These are phyloP conservation scores for Ceratina australensis DNA, from an alignment of 1,140 invertebrate genomes.

Conservation along the genomic window DNA sequence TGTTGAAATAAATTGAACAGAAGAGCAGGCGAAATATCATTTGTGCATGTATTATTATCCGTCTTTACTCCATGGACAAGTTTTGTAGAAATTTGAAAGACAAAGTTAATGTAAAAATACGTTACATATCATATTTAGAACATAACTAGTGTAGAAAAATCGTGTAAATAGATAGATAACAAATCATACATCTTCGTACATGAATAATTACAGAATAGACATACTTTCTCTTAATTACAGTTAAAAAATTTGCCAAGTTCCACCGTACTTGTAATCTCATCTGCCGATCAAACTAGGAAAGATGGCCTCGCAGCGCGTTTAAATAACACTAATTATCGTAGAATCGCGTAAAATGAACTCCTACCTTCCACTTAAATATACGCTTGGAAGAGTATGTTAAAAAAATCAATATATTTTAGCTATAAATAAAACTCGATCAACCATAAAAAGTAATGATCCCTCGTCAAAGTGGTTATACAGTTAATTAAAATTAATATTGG, in stretches of 20 bases:
- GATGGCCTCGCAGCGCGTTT: background rate
- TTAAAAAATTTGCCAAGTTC: constrained; percentile 48
- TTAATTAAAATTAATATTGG: constrained; percentile 47
- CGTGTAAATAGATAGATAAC: constrained; percentile 31
- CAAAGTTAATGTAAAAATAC: constrained; percentile 34
- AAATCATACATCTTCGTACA: constrained; percentile 40
- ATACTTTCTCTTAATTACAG: constrained; percentile 29
- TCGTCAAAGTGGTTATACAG: constrained; percentile 24
- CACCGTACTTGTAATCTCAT: constrained; percentile 15
- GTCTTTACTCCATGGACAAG: constrained; percentile 30
- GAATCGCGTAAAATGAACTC: constrained; percentile 11
- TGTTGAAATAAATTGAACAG: constrained; percentile 1
- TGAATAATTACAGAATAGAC: constrained; percentile 30
- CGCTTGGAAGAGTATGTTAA: constrained; percentile 13
- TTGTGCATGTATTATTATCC: constrained; percentile 39
- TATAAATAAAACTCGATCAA: constrained; percentile 44
- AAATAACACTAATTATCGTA: constrained; percentile 21
- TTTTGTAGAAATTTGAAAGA: constrained; percentile 38
- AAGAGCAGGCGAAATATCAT: constrained; percentile 6
- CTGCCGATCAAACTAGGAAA: background rate
- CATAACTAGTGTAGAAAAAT: constrained; percentile 38
- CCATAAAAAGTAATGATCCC: constrained; percentile 24
- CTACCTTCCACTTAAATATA: background rate
- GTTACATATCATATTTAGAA: constrained; percentile 27
- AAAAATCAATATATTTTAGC: constrained; percentile 39